These are phyloP conservation scores for Mesocentrotus franciscanus DNA, from an alignment of 53 echinoderm and acorn worm species.

Conservation along the genomic window DNA sequence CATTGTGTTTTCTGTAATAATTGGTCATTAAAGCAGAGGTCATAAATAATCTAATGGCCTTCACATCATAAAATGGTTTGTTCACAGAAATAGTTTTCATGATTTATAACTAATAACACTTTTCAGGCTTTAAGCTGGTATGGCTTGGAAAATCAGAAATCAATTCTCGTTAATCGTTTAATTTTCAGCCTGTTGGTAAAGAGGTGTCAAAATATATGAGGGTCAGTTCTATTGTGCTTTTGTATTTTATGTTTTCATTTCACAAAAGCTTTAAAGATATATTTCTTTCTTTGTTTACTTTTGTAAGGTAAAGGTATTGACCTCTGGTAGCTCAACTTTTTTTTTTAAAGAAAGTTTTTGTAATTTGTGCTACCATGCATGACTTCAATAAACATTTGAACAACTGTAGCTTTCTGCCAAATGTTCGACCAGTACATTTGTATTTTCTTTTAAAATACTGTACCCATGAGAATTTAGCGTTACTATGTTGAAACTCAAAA, in stretches of 20 bases:
- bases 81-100: neutral
- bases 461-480: neutral
- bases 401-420: neutral
- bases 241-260: neutral
- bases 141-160: neutral
- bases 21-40: neutral
- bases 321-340: neutral
- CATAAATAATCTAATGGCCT: slow-evolving; percentile 12
- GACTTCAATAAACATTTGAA: neutral
- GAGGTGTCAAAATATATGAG: slow-evolving; percentile 14
- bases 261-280: neutral
- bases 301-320: neutral
- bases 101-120: neutral
- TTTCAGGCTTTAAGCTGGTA: neutral
- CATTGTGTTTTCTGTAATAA: neutral
- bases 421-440: neutral
- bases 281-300: neutral
- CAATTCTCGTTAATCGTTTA: slow-evolving; percentile 15
- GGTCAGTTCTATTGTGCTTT: slow-evolving; percentile 10
- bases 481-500: neutral
- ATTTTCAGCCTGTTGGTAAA: neutral
- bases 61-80: neutral
- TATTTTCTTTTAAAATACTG: neutral
- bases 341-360: neutral
- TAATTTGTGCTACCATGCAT: neutral